Evolutionary conservation across 1,140 invertebrate genomes (phyloP).

Genomic region (Nixonia krombeini): DNA sequence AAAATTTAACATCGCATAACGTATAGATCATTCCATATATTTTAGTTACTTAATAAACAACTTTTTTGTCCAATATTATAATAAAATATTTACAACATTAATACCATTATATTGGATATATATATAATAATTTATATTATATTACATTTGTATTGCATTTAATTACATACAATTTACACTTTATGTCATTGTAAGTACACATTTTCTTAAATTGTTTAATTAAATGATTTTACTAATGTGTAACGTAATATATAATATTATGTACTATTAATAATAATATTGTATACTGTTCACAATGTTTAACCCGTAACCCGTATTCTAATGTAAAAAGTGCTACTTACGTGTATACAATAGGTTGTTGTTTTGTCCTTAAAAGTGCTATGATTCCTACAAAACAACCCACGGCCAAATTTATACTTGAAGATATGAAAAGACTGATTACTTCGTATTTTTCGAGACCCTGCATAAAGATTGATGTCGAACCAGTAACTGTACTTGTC

Average conservation of each 20-base stretch:
- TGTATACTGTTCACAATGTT: too few species aligned
- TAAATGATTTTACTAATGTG: too few species aligned
- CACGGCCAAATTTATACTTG: constrained; percentile 29
- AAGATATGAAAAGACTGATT: constrained; percentile 44
- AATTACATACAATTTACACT: too few species aligned
- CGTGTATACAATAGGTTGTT: constrained; percentile 38
- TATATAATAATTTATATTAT: too few species aligned
- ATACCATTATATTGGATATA: too few species aligned
- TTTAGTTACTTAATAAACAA: not conserved
- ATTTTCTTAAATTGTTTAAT: too few species aligned
- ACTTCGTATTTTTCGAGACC: constrained; percentile 53
- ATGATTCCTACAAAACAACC: constrained; percentile 27
- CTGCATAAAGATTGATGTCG: constrained; percentile 26
- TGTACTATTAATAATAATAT: too few species aligned
- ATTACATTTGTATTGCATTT: too few species aligned
- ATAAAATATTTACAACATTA: not conserved
- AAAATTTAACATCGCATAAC: not conserved
- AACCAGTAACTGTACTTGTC: not conserved
- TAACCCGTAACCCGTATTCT: too few species aligned
- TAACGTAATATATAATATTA: too few species aligned
- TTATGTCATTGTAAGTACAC: too few species aligned
- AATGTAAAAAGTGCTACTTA: constrained; percentile 25
- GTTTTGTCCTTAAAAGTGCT: constrained; percentile 29
- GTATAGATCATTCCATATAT: not conserved
- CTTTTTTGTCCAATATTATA: not conserved